A percentile compares a stretch with the other conserved stretches of the same genome.
Evolutionary conservation across 2,113 vertebrate genomes (phyloP).

Genomic region (Dolichotis patagonum): DNA sequence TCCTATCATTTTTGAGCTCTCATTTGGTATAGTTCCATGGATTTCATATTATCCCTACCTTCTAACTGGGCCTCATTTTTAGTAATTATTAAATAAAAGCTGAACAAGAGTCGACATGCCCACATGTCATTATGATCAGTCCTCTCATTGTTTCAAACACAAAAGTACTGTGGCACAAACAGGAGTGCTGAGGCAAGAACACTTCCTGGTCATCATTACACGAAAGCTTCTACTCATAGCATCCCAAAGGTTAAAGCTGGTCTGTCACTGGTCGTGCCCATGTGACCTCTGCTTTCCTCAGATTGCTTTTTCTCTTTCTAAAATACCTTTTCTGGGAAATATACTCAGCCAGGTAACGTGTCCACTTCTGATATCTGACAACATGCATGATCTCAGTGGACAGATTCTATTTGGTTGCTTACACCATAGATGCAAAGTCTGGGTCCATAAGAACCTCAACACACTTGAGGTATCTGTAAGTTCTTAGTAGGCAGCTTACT

Average conservation of each 20-base stretch:
- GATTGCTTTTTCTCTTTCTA: neutral
- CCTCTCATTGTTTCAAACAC: neutral
- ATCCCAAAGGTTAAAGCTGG: neutral
- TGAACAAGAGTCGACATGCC: neutral
- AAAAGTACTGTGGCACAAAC: neutral
- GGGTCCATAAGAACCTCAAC: neutral
- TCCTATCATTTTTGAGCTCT: neutral
- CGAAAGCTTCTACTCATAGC: neutral
- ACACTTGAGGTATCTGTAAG: neutral
- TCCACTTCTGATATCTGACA: neutral
- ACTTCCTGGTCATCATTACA: neutral
- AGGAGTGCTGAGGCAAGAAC: neutral
- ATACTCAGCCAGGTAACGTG: neutral
- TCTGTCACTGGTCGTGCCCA: neutral
- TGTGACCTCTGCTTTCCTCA: neutral
- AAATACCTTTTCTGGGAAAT: neutral
- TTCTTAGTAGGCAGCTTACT: neutral
- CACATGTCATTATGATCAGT: neutral
- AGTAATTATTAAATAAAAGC: conserved; percentile 28
- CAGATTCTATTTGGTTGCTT: neutral
- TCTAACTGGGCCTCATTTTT: neutral
- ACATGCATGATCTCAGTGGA: neutral
- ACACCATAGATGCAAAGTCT: neutral
- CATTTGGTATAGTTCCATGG: neutral
- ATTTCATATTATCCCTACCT: neutral